Conservation (phyloP, 2,888 invertebrate species). For the Holacanthella duospinosa region DNA sequence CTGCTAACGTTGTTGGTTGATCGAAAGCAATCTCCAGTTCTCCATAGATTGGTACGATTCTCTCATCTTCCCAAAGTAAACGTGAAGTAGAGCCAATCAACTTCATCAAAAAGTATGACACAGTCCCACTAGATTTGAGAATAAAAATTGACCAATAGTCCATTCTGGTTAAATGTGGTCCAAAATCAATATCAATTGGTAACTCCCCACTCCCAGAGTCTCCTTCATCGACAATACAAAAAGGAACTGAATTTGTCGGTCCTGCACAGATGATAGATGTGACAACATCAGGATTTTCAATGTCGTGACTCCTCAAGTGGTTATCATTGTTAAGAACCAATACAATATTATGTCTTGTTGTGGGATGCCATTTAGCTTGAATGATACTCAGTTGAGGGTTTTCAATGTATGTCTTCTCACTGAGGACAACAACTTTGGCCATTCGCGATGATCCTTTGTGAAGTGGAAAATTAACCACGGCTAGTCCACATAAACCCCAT, state of each 20-base stretch:
- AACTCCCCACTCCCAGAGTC: not conserved
- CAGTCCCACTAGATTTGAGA: not conserved
- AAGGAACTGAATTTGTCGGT: not conserved
- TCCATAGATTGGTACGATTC: not conserved
- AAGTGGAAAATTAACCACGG: not conserved
- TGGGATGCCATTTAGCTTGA: slow-evolving; percentile 9
- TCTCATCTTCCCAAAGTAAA: slow-evolving; percentile 1
- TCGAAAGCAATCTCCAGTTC: slow-evolving; percentile 7
- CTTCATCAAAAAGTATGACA: slow-evolving; percentile 7
- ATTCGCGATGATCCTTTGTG: not conserved
- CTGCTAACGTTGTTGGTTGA: slow-evolving; percentile 9
- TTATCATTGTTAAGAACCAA: slow-evolving; percentile 8
- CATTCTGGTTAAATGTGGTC: not conserved
- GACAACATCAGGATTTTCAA: not conserved
- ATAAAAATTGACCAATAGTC: not conserved
- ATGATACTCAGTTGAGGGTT: not conserved
- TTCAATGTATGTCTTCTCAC: slow-evolving; percentile 4
- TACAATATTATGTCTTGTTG: not conserved
- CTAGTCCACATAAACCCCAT: not conserved
- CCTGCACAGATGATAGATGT: not conserved
- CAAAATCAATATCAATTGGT: slow-evolving; percentile 13
- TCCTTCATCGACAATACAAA: not conserved
- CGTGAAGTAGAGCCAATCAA: not conserved
- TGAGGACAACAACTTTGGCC: not conserved
- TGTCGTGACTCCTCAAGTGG: not conserved